Conservation (phyloP, 2,797 vertebrate species). For the Sphenopsis melanotis region DNA sequence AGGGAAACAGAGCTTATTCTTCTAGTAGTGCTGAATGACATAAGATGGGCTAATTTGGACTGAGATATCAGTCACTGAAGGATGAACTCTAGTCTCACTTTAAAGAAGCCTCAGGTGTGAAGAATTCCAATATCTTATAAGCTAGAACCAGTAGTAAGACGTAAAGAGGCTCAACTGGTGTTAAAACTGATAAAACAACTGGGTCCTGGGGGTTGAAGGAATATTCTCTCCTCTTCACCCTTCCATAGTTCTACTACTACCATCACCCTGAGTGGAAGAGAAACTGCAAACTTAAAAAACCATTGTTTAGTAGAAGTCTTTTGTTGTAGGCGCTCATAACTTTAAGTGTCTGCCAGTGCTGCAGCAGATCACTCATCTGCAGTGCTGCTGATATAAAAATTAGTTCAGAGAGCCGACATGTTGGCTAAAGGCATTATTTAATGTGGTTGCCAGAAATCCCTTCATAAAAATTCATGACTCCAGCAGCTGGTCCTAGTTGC, state of each 20-base stretch:
- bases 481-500: neutral
- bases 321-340: neutral
- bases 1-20: neutral
- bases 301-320: neutral
- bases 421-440: neutral
- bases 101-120: neutral
- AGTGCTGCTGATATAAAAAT: neutral
- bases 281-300: neutral
- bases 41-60: neutral
- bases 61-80: neutral
- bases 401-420: neutral
- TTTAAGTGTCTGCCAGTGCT: neutral
- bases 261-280: neutral
- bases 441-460: conserved; percentile 20
- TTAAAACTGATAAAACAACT: neutral
- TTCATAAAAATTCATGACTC: neutral
- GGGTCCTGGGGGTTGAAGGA: neutral
- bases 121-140: neutral
- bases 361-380: neutral
- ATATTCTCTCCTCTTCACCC: neutral
- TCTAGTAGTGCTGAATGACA: neutral
- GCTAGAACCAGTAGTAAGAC: neutral
- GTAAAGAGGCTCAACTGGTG: neutral
- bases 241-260: neutral
- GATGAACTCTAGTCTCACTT: neutral